Percentiles rank a stretch among this genome's conserved stretches.
phyloP scores from a whole-genome alignment of 2,888 invertebrate genomes.

The Tachina lurida region DNA sequence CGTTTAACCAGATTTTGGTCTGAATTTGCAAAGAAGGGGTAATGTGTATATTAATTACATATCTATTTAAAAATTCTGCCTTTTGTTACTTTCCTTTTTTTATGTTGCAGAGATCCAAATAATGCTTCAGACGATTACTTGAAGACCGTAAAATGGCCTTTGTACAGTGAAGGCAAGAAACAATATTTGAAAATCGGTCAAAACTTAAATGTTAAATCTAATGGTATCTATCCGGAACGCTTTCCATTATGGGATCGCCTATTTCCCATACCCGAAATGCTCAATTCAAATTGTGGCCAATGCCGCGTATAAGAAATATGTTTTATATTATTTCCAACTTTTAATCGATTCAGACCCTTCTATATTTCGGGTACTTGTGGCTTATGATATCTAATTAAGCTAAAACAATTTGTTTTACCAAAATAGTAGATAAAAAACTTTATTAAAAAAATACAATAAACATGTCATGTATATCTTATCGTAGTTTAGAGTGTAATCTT shows the following conservation, averaged over 20 bases:
- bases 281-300: slow-evolving; percentile 22
- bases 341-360: too few species aligned
- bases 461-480: too few species aligned
- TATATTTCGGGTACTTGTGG: too few species aligned
- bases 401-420: too few species aligned
- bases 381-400: too few species aligned
- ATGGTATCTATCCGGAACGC: slow-evolving; percentile 75
- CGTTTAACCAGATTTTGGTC: slow-evolving; percentile 83
- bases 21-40: slow-evolving; percentile 79
- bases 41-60: neutral
- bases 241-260: slow-evolving; percentile 76
- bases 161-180: slow-evolving; percentile 74
- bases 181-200: slow-evolving; percentile 79
- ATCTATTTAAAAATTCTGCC: neutral
- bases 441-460: too few species aligned
- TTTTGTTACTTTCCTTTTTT: neutral
- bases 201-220: slow-evolving; percentile 74
- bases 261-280: slow-evolving; percentile 72
- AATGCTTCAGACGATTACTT: slow-evolving; percentile 77
- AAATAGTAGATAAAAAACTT: too few species aligned
- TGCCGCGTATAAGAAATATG: slow-evolving; percentile 30
- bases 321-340: too few species aligned
- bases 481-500: too few species aligned
- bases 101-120: slow-evolving; percentile 78
- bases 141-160: slow-evolving; percentile 76